Conservation (phyloP, 1,140 invertebrate genomes). For the Sitobion miscanthi region DNA sequence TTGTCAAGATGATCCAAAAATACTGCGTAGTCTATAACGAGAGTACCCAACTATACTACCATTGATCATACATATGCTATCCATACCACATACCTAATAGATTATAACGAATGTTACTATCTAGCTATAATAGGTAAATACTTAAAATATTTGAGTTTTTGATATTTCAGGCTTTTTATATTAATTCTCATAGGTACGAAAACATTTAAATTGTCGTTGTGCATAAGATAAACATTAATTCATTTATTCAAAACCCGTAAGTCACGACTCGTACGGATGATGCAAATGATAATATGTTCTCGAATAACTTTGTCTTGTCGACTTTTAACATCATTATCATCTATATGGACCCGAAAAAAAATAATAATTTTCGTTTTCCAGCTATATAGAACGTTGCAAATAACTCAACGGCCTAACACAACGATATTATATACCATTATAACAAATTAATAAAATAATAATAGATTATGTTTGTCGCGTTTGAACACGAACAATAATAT, state of each 20-base stretch:
- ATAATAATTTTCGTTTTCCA: background rate
- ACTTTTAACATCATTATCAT: too few relatives aligned
- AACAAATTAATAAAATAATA: background rate
- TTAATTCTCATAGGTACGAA: background rate
- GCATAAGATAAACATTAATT: background rate
- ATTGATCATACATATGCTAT: background rate
- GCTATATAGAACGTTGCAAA: background rate
- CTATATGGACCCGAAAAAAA: background rate
- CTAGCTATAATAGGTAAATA: background rate
- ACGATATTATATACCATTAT: background rate
- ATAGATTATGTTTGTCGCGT: background rate
- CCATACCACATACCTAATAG: too few relatives aligned
- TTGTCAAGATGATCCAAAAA: background rate
- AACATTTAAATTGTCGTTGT: background rate
- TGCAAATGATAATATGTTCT: too few relatives aligned
- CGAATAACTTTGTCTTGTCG: too few relatives aligned
- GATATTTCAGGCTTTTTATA: background rate
- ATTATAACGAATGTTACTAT: too few relatives aligned
- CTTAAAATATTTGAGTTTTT: too few relatives aligned
- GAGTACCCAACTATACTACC: background rate
- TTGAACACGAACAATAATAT: background rate
- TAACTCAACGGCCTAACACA: too few relatives aligned
- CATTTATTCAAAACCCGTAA: background rate
- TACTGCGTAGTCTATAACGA: background rate
- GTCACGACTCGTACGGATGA: background rate